Evolutionary conservation across 2,888 invertebrate species (phyloP), one percentile per base, ranked within the genome.

Genomic region (Galerucella nymphaeae): DNA sequence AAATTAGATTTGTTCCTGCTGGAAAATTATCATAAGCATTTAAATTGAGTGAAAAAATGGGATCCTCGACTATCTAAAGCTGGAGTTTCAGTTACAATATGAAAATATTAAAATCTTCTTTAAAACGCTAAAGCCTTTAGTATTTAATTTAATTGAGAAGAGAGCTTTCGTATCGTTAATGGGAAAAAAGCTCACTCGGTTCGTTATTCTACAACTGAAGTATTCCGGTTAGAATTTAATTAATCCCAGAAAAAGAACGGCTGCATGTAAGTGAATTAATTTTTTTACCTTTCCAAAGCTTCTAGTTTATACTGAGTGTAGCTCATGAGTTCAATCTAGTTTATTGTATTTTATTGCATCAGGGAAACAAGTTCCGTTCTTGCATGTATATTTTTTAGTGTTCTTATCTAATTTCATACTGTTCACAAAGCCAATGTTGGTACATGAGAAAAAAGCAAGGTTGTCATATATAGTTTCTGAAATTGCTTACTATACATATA

Each of bases 131-230:
- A 45, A 45, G 0, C 45, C 45, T 14, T 45, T 45, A 14, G 18
- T 63, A n/a, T 63, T 42, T 20, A 38, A 42, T 75, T 73, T 59
- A 62, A 67, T 63, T 66, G 38, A 62, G 66, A 50, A 50, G 20
- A 45, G 62, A 38, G 73, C 66, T 70, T 66, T 57, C 57, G 18
- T 65, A 70, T 41, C 45, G 42, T 45, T 62, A 70, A 63, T 66
- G 62, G 58, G n/a, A n/a, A 53, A 64, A 61, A 18, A 66, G 71
- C 57, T 62, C 62, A 66, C 67, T 75, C 65, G 57, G 59, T 45
- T 76, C 69, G 73, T 75, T 74, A 76, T 79, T 74, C 71, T 65
- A 63, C 70, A 74, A 70, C 66, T 65, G 68, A 72, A 76, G 14
- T 45, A 45, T 14, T 45, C 30, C 30, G 30, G 30, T 38, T 38